These are phyloP conservation scores for Tribolium castaneum DNA, from an alignment of 1,140 invertebrate species.

Conservation along the genomic window DNA sequence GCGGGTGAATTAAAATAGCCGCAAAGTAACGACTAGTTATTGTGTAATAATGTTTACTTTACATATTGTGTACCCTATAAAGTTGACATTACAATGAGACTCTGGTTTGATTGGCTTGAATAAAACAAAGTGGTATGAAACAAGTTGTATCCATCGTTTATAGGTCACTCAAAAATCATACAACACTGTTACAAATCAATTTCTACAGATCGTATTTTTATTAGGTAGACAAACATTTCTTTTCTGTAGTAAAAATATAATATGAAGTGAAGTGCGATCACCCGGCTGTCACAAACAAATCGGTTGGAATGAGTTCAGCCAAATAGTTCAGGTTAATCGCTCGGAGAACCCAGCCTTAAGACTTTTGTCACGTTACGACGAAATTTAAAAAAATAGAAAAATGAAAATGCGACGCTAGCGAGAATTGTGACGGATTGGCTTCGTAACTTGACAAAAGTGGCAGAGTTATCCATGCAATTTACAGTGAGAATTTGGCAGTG, in stretches of 20 bases:
- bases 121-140: conserved; percentile 58
- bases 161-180: conserved; percentile 62
- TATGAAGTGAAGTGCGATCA: conserved; percentile 42
- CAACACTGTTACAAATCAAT: conserved; percentile 61
- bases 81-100: not conserved
- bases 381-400: not conserved
- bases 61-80: not conserved
- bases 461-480: conserved; percentile 50
- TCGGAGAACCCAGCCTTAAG: conserved; percentile 11
- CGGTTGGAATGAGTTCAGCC: conserved; percentile 56
- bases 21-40: conserved; percentile 18
- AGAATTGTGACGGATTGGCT: not conserved
- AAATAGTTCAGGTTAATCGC: conserved; percentile 46
- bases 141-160: conserved; percentile 63
- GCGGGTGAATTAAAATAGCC: not conserved
- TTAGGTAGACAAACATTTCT: conserved; percentile 57
- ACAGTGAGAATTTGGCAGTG: conserved; percentile 54
- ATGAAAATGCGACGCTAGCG: not conserved
- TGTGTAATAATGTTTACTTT: conserved; percentile 2
- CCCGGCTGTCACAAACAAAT: conserved; percentile 43
- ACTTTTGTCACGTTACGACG: conserved; percentile 19
- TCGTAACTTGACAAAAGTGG: conserved; percentile 19
- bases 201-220: conserved; percentile 52
- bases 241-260: conserved; percentile 54
- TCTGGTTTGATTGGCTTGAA: conserved; percentile 31